phyloP scores from a whole-genome alignment of 2,888 invertebrate species.

The Tinea semifulvella region DNA sequence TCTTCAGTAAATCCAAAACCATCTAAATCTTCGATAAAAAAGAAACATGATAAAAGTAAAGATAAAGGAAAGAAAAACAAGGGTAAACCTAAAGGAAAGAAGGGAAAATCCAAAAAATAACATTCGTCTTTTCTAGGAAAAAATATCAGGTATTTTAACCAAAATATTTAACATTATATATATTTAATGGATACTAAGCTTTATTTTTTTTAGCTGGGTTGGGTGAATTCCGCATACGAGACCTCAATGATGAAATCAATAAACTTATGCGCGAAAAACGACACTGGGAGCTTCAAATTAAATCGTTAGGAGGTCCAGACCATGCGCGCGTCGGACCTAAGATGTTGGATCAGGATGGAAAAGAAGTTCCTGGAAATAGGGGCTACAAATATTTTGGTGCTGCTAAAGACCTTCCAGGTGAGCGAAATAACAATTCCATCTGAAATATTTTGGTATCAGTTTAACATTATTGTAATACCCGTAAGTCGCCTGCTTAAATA shows the following conservation, averaged over 20 bases:
- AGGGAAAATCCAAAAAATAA: constrained; percentile 23
- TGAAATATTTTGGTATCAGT: no score
- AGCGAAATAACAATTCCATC: neutral
- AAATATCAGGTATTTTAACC: no score
- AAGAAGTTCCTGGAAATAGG: constrained; percentile 96
- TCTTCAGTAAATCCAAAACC: constrained; percentile 22
- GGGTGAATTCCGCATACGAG: constrained; percentile 98
- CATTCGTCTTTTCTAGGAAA: no score
- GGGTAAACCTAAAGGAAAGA: constrained; percentile 14
- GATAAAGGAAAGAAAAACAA: constrained; percentile 19
- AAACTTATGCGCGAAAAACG: constrained; percentile 94
- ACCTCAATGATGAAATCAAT: constrained; percentile 99
- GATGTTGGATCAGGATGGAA: constrained; percentile 92
- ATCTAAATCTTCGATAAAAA: constrained; percentile 18
- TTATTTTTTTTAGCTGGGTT: constrained; percentile 77
- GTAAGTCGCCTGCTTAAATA: no score
- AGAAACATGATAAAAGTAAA: constrained; percentile 20
- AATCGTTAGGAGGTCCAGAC: constrained; percentile 94
- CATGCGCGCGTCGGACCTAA: constrained; percentile 90
- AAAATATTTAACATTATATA: no score
- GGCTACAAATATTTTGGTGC: constrained; percentile 99
- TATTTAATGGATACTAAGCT: neutral
- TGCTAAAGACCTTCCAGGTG: constrained; percentile 94
- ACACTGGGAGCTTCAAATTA: constrained; percentile 98
- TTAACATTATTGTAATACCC: no score